These are phyloP conservation scores for Lophura nycthemera DNA, from an alignment of 2,113 vertebrate species.

Conservation along the genomic window DNA sequence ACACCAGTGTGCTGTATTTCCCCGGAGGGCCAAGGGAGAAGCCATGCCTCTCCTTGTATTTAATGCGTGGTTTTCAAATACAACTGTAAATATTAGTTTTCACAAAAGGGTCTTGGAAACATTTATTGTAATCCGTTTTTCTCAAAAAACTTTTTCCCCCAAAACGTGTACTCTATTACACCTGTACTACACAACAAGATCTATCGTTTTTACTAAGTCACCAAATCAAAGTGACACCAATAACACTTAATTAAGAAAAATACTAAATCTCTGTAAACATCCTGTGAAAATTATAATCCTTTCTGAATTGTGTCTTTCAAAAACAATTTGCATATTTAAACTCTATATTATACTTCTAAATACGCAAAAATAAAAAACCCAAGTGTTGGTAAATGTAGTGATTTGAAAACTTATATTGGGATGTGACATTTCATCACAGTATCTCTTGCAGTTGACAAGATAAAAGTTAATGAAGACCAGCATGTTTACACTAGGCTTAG, in stretches of 20 bases:
- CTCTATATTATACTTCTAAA: neutral
- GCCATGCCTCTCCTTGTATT: neutral
- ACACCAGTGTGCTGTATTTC: neutral
- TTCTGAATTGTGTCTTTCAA: neutral
- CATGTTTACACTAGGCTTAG: neutral
- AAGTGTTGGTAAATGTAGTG: neutral
- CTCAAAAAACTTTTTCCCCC: neutral
- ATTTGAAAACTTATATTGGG: neutral
- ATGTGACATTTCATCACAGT: neutral
- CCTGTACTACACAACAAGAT: neutral
- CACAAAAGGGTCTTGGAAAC: neutral
- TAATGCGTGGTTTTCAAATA: neutral
- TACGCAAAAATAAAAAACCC: neutral
- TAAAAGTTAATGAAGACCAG: neutral
- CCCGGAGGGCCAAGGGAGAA: neutral
- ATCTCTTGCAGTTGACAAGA: neutral
- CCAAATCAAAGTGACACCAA: neutral
- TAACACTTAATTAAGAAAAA: neutral
- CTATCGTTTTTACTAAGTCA: fast-evolving
- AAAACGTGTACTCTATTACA: neutral
- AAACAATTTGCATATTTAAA: neutral
- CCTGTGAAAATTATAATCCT: neutral
- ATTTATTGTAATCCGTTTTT: neutral
- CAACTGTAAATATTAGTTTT: neutral
- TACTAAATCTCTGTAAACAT: neutral